phyloP scores from a whole-genome alignment of 1,140 invertebrate genomes.

The Meloidogyne exigua region DNA sequence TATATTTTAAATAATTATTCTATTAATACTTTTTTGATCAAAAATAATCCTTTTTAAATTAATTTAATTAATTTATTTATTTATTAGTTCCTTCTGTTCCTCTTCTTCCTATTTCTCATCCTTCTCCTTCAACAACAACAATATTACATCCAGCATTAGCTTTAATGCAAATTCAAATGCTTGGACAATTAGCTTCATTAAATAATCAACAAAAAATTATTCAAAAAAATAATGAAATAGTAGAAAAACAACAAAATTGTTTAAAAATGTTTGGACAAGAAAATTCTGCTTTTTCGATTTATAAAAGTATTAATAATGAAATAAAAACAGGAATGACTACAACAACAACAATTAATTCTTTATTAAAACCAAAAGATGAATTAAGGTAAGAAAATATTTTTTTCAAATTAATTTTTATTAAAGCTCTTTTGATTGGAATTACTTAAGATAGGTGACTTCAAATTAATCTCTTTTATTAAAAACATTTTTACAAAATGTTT shows the following conservation, averaged over 20 bases:
- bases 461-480: too few species aligned
- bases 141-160: conserved; percentile 1
- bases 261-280: neutral
- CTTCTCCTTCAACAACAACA: neutral
- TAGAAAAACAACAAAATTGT: neutral
- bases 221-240: neutral
- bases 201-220: conserved; percentile 2
- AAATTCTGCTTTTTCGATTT: neutral
- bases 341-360: neutral
- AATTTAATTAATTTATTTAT: too few species aligned
- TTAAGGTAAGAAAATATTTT: neutral
- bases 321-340: neutral
- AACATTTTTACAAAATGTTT: too few species aligned
- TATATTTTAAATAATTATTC: too few species aligned
- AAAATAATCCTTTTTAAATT: too few species aligned
- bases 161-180: neutral
- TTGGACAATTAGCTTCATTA: neutral
- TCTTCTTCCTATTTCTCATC: too few species aligned
- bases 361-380: neutral
- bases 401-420: too few species aligned
- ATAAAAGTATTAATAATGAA: neutral
- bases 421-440: too few species aligned
- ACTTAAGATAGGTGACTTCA: too few species aligned
- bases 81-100: too few species aligned
- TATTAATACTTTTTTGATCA: too few species aligned